phyloP scores from a whole-genome alignment of 2,797 vertebrate genomes.

The Diglossa cyanea region DNA sequence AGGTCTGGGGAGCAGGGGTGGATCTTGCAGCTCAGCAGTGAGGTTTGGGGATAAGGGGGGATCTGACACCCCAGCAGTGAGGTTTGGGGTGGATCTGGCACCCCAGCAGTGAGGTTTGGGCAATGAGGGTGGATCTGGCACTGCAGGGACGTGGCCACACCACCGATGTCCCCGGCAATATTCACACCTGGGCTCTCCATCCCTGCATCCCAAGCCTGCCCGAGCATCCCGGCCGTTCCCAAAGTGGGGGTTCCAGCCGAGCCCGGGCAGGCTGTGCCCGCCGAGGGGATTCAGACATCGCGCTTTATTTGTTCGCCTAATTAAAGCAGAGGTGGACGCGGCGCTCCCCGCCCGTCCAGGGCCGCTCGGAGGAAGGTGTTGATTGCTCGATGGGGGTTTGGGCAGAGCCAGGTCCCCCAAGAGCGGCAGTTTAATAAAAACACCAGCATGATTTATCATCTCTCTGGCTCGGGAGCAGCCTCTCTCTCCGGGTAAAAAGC shows the following conservation, averaged over 20 bases:
- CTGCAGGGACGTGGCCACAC: fast-evolving
- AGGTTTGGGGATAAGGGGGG: too few species aligned
- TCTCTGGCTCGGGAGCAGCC: neutral
- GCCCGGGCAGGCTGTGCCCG: neutral
- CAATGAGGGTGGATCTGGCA: fast-evolving
- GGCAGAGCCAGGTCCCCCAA: neutral
- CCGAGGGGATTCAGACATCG: neutral
- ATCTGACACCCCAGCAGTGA: fast-evolving
- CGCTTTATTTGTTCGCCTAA: neutral
- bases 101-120: too few species aligned
- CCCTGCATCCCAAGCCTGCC: neutral
- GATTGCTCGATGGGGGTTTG: neutral
- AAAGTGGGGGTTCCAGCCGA: fast-evolving
- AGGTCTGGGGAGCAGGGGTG: too few species aligned
- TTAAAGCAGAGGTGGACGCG: neutral
- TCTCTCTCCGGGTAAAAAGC: constrained; percentile 4
- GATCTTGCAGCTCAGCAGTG: too few species aligned
- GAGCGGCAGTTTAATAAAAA: constrained; percentile 30
- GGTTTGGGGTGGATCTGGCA: too few species aligned
- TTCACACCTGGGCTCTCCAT: fast-evolving
- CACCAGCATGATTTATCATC: constrained; percentile 53
- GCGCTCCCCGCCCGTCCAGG: neutral
- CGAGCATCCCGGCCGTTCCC: neutral
- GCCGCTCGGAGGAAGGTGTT: neutral
- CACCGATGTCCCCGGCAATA: fast-evolving